Percentiles rank a stretch among this genome's conserved stretches.
phyloP scores from a whole-genome alignment of 2,888 invertebrate genomes.

The Steinernema carpocapsae region DNA sequence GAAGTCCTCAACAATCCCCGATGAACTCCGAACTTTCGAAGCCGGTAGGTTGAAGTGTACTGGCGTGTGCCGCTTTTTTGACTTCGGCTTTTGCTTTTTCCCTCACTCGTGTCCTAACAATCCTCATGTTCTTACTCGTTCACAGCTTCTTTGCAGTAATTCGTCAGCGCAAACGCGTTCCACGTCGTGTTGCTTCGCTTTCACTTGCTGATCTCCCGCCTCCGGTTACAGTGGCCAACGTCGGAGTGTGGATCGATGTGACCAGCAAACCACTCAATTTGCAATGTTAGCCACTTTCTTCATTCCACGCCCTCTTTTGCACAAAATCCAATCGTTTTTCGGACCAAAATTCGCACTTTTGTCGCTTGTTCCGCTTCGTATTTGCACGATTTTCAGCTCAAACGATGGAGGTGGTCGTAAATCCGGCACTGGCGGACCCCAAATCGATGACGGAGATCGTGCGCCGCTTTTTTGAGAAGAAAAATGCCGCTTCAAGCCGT shows the following conservation, averaged over 20 bases:
- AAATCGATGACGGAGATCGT: background rate
- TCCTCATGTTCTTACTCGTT: background rate
- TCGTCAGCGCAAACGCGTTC: conserved; percentile 9
- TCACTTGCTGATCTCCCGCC: conserved; percentile 1
- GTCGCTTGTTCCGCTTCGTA: background rate
- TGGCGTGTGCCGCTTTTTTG: too few relatives aligned
- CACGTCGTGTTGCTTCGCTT: conserved; percentile 24
- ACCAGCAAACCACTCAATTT: conserved; percentile 5
- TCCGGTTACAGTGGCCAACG: conserved; percentile 1
- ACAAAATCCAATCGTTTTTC: background rate
- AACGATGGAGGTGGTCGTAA: conserved; percentile 8
- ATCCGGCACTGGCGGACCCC: background rate
- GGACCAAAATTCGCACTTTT: conserved; percentile 6
- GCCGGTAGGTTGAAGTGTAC: conserved; percentile 15
- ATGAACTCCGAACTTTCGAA: background rate
- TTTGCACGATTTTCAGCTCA: conserved; percentile 10
- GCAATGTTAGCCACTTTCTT: conserved; percentile 15
- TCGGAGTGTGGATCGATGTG: conserved; percentile 16
- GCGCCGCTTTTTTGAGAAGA: background rate
- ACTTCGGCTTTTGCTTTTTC: background rate
- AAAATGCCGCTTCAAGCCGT: background rate
- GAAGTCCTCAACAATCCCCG: background rate
- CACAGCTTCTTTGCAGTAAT: conserved; percentile 7
- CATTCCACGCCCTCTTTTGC: background rate
- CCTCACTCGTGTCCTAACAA: background rate